Conservation (phyloP, 2,797 vertebrate species). For the Prionace glauca region DNA sequence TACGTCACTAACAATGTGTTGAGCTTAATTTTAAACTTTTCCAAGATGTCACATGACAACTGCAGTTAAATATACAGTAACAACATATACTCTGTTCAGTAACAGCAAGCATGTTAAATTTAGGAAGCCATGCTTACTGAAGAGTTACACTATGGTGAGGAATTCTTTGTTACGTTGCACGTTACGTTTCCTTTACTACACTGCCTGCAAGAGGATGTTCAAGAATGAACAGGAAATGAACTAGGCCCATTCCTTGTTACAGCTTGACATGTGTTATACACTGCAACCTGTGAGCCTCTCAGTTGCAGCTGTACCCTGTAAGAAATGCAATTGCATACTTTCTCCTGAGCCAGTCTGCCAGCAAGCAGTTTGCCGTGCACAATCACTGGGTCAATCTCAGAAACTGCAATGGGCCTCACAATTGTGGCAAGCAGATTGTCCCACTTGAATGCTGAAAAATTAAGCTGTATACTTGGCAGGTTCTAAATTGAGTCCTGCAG, state of each 20-base stretch:
- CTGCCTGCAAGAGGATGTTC: background rate
- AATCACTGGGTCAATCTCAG: background rate
- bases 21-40: background rate
- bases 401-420: background rate
- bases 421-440: background rate
- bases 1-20: background rate
- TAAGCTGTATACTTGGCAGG: background rate
- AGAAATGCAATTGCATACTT: background rate
- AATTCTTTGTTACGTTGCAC: background rate
- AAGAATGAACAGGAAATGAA: background rate
- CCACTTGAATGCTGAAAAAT: background rate
- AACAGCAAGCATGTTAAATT: background rate
- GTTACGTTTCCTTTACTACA: background rate
- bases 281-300: background rate
- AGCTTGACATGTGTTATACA: background rate
- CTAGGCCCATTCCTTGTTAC: background rate
- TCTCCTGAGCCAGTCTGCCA: background rate
- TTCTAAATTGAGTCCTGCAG: background rate
- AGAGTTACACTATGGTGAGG: background rate
- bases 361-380: background rate
- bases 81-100: background rate
- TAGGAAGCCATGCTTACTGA: background rate
- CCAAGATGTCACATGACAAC: background rate
- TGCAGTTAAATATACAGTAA: background rate
- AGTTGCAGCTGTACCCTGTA: background rate